These are phyloP conservation scores for Tipula helvola DNA, from an alignment of 2,888 invertebrate species.

Conservation along the genomic window DNA sequence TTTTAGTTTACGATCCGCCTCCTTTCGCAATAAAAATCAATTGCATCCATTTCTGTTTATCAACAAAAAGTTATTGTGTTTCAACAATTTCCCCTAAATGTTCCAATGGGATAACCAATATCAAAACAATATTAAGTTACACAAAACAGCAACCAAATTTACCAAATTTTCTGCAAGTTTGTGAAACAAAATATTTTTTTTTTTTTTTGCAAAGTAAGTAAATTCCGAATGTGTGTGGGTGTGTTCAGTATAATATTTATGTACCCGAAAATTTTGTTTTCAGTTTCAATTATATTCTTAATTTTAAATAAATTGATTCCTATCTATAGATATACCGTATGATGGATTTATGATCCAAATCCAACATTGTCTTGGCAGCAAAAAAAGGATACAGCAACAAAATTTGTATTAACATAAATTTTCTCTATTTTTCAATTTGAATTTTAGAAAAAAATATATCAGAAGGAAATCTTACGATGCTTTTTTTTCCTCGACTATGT, in stretches of 20 bases:
- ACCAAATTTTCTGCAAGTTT: not conserved
- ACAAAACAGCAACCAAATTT: not conserved
- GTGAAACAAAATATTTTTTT: not conserved
- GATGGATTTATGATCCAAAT: not conserved
- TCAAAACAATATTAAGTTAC: not conserved
- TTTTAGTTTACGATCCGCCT: not conserved
- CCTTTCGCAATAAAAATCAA: not conserved
- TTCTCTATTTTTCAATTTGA: not conserved
- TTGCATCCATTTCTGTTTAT: not conserved
- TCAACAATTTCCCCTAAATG: not conserved
- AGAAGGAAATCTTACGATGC: not conserved
- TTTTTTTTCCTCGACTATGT: not conserved
- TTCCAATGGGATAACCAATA: not conserved
- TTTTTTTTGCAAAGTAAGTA: not conserved
- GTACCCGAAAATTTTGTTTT: not conserved
- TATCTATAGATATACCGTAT: not conserved
- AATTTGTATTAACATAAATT: not conserved
- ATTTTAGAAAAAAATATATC: not conserved
- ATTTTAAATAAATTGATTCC: not conserved
- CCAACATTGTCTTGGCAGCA: not conserved
- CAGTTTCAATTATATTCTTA: not conserved
- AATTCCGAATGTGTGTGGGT: not conserved
- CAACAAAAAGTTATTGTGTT: not conserved
- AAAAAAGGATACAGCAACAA: not conserved
- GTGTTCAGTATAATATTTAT: not conserved